A percentile compares a stretch with the other conserved stretches of the same genome.
phyloP scores from a whole-genome alignment of 2,888 invertebrate genomes.

The Drosophila quinaria region DNA sequence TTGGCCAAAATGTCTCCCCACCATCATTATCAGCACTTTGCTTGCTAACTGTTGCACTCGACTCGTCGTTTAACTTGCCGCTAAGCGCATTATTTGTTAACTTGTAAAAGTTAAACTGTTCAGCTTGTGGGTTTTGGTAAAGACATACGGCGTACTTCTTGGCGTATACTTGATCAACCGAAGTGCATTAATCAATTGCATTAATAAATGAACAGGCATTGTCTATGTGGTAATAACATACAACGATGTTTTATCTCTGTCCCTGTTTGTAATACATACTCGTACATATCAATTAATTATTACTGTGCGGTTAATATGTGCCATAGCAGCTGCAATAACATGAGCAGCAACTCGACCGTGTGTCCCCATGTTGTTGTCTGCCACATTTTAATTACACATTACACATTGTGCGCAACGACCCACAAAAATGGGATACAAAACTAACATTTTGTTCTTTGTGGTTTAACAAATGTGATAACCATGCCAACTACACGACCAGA shows the following conservation, averaged over 20 bases:
- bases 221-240: constrained; percentile 22
- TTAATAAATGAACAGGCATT: constrained; percentile 81
- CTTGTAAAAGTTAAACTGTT: constrained; percentile 50
- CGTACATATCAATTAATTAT: constrained; percentile 82
- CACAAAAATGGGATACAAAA: constrained; percentile 50
- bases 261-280: constrained; percentile 58
- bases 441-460: constrained; percentile 65
- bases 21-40: constrained; percentile 11
- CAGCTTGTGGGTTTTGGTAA: constrained; percentile 23
- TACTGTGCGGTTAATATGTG: constrained; percentile 70
- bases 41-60: constrained; percentile 10
- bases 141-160: constrained; percentile 9
- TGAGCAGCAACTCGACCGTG: constrained; percentile 15
- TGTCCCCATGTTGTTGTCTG: constrained; percentile 63
- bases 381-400: constrained; percentile 79
- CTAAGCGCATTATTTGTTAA: constrained; percentile 56
- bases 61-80: constrained; percentile 23
- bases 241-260: background rate
- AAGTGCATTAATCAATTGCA: constrained; percentile 83
- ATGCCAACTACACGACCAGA: constrained; percentile 20
- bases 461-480: constrained; percentile 50
- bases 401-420: constrained; percentile 50
- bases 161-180: constrained; percentile 59
- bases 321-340: constrained; percentile 42
- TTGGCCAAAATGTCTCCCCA: constrained; percentile 36